Evolutionary conservation across 2,797 vertebrate genomes (phyloP), one percentile per base, ranked within the genome.

Genomic region (Lepus townsendii): DNA sequence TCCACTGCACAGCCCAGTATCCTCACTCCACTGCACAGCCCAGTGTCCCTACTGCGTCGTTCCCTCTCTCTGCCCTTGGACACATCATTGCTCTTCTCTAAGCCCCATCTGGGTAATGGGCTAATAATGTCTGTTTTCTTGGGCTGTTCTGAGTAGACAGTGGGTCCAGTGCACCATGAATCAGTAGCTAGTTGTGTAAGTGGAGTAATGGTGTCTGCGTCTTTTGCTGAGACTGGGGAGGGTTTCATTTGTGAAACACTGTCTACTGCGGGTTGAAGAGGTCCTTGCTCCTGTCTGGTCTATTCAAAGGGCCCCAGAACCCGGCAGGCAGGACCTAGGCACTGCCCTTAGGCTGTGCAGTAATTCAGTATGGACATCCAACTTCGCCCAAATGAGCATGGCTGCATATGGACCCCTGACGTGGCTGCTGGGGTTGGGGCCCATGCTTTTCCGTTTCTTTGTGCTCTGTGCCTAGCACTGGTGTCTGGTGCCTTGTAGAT

Each of bases 181-280:
- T 27, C 35, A 68, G 47, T 5, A 32, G 13, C 42, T 7, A 26
- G 69, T 11, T 4, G 0, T 3, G 12, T 2, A 0, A 17, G 0
- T 32, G 35, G 26, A 65, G 19, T 6, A 12, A 19, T 1, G 13
- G 14, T 2, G 14, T 50, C 50, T 68, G 2, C 0, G 0, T 38
- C 38, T 63, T 14, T 6, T 30, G 8, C 50, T 26, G 76, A 6
- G 24, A 19, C 1, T 24, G 5, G 47, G 17, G 8, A 22, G 60
- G 24, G 17, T 27, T 27, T 73, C 57, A 5, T 20, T n/a, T 7
- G 52, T 14, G 52, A 80, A 19, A 5, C n/a, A 42, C 11, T 52
- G 1, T 69, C 42, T 57, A 16, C 27, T 2, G 42, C 6, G 47
- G n/a, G 0, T 14, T 22, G 52, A 47, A 87, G 72, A 19, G 24